Evolutionary conservation across 2,113 vertebrate genomes (phyloP).

Genomic region (Pavo muticus): DNA sequence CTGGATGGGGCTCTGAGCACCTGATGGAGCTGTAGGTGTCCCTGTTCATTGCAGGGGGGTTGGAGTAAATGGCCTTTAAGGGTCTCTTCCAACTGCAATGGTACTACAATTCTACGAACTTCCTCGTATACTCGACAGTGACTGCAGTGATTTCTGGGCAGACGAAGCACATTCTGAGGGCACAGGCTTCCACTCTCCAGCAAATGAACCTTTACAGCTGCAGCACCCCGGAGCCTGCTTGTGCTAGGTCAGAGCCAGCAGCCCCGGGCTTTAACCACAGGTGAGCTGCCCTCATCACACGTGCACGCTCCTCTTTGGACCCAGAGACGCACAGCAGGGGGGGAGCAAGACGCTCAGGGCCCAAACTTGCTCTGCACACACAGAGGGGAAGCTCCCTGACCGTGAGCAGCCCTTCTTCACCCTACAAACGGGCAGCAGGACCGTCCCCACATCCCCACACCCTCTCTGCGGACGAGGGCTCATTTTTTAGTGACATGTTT

Average conservation of each 20-base stretch:
- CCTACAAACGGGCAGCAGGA: too few relatives aligned
- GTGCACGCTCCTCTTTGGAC: not conserved
- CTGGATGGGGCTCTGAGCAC: too few relatives aligned
- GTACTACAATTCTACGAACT: too few relatives aligned
- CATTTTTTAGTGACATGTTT: not conserved
- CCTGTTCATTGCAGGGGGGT: too few relatives aligned
- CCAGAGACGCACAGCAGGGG: not conserved
- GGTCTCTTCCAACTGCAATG: too few relatives aligned
- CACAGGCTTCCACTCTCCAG: not conserved
- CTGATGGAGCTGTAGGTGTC: too few relatives aligned
- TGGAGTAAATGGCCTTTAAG: too few relatives aligned
- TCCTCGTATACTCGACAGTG: not conserved
- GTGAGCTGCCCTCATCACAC: not conserved
- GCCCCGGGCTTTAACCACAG: accelerated
- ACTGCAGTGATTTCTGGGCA: not conserved
- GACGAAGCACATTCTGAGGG: not conserved
- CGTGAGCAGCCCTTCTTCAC: too few relatives aligned
- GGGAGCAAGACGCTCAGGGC: not conserved
- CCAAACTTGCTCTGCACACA: not conserved
- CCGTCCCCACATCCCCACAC: not conserved
- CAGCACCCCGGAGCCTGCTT: accelerated
- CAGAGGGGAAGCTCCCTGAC: too few relatives aligned
- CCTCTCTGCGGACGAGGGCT: not conserved
- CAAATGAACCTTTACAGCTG: not conserved
- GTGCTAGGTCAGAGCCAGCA: not conserved